These are phyloP conservation scores for Cybosia mesomella DNA, from an alignment of 2,888 invertebrate species.

Conservation along the genomic window DNA sequence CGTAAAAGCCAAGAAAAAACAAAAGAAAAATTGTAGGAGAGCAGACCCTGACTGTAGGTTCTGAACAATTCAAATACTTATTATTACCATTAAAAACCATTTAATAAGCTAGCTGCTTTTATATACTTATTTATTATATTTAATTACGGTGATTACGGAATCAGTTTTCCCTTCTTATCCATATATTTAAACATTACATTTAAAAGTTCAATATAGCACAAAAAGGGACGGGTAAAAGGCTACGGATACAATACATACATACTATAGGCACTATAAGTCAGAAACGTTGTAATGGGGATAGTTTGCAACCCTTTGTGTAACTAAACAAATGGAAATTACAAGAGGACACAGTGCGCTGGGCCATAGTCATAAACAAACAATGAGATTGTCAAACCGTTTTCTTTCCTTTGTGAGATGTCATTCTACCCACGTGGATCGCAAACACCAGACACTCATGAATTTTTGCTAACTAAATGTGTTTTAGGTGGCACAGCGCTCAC, in stretches of 20 bases:
- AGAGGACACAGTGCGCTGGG: conserved; percentile 51
- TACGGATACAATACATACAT: neutral
- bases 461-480: conserved; percentile 30
- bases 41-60: no score
- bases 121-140: no score
- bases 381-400: conserved; percentile 47
- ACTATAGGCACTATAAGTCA: conserved; percentile 15
- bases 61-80: no score
- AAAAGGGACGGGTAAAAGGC: neutral
- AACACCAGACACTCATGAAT: conserved; percentile 35
- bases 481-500: neutral
- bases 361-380: conserved; percentile 57
- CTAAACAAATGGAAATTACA: conserved; percentile 54
- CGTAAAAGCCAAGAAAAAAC: no score
- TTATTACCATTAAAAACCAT: no score
- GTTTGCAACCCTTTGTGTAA: conserved; percentile 46
- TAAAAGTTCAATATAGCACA: conserved; percentile 2
- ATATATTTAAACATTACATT: neutral
- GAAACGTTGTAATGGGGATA: conserved; percentile 32
- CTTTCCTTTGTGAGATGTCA: conserved; percentile 47
- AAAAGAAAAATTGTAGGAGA: no score
- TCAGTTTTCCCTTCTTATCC: neutral
- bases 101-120: no score
- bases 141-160: neutral
- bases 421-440: conserved; percentile 41